phyloP scores from a whole-genome alignment of 2,797 vertebrate genomes.

The Sparus aurata region DNA sequence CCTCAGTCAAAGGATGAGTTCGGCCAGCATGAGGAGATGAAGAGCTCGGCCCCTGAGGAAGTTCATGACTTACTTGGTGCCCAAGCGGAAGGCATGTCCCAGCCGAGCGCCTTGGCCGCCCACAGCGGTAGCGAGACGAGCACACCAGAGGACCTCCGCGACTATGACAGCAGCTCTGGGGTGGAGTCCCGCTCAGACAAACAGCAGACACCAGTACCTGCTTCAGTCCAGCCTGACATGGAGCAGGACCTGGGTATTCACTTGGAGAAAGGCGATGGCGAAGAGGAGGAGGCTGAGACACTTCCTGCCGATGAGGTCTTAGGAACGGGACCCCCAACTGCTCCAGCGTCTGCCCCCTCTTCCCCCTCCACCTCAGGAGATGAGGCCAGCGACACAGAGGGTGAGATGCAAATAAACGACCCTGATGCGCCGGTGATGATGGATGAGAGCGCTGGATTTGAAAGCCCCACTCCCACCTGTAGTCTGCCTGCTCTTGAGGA shows the following conservation, averaged over 20 bases:
- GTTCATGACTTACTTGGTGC: conserved; percentile 34
- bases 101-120: conserved; percentile 85
- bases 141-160: conserved; percentile 93
- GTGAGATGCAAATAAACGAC: conserved; percentile 86
- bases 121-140: conserved; percentile 92
- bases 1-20: conserved; percentile 49
- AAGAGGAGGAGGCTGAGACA: conserved; percentile 90
- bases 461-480: conserved; percentile 73
- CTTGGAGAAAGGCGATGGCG: conserved; percentile 87
- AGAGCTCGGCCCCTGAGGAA: conserved; percentile 52
- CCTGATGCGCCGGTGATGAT: conserved; percentile 66
- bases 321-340: conserved; percentile 86
- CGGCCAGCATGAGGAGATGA: conserved; percentile 46
- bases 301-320: conserved; percentile 88
- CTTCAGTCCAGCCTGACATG: conserved; percentile 77
- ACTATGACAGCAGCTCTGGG: conserved; percentile 93
- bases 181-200: conserved; percentile 90
- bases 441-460: conserved; percentile 75
- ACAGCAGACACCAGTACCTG: conserved; percentile 83
- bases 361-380: conserved; percentile 87
- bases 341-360: conserved; percentile 85
- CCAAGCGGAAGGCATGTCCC: conserved; percentile 73
- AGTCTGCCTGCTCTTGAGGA: conserved; percentile 82
- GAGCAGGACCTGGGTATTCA: conserved; percentile 92
- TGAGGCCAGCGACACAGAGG: conserved; percentile 88